Conservation (phyloP, 2,888 invertebrate species). For the Cantharis flavilabris region DNA sequence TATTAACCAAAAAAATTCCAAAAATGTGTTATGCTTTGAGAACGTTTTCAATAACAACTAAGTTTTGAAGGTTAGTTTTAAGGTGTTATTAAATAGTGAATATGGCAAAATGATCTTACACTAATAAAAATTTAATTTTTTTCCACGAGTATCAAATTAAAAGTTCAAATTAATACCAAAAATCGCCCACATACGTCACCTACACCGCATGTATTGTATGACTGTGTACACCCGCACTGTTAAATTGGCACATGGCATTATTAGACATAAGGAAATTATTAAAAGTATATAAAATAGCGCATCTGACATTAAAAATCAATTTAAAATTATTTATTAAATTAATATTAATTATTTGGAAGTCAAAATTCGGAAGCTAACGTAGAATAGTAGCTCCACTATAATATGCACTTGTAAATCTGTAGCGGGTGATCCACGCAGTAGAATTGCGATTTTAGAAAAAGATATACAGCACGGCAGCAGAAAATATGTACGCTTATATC, state of each 20-base stretch:
- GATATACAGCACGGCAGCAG: slow-evolving; percentile 14
- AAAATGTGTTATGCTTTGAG: too few relatives aligned
- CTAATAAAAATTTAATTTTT: not conserved
- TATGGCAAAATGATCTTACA: too few relatives aligned
- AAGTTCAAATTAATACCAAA: not conserved
- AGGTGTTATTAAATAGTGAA: too few relatives aligned
- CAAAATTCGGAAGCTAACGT: not conserved
- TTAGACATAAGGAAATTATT: not conserved
- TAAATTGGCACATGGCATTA: not conserved
- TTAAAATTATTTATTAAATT: not conserved
- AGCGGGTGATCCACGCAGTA: slow-evolving; percentile 9
- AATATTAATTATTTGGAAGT: not conserved
- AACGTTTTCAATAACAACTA: too few relatives aligned
- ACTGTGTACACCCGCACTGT: not conserved
- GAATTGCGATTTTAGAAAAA: slow-evolving; percentile 15
- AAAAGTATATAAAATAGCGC: not conserved
- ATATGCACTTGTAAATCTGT: slow-evolving; percentile 2
- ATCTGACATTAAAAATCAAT: not conserved
- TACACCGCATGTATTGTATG: not conserved
- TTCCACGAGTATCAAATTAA: not conserved
- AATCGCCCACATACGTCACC: not conserved
- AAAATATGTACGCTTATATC: slow-evolving; percentile 20
- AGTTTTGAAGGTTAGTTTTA: too few relatives aligned
- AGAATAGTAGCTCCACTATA: not conserved
- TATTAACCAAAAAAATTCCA: too few relatives aligned